Base-by-base conservation (phyloP, 1,140 invertebrate species). In the Lasioglossum albipes region DNA sequence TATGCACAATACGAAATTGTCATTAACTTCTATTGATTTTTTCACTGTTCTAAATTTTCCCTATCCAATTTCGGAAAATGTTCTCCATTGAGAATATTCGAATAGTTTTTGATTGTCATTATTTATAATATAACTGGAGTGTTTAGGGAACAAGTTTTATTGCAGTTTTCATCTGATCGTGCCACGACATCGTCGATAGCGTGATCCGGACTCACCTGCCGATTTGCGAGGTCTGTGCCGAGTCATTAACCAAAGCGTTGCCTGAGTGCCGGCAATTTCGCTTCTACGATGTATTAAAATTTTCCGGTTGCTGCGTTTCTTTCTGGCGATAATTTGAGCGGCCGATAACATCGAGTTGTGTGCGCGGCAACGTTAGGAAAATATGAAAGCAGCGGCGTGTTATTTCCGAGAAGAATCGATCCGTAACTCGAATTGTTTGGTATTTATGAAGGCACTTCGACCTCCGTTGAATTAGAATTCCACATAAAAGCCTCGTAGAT, bases 301-400 rank as follows among this genome's bases (percentile, higher is more conserved):
- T 75, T 77, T 78, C 59, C 18, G 54, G 31, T 72, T 4, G 22
- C 10, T 20, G 57, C 1, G 31, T 59, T 59, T 18, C 31, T 78
- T 45, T 31, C 27, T 52, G 49, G 18, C 10, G 7, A 22, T 49
- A 27, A 65, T 65, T 42, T 20, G 31, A 64, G 22, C 42, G n/a
- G 59, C 61, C 62, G 41, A 42, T n/a, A 6, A 18, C 42, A 36
- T 74, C 57, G 7, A 6, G 57, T 9, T n/a, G 57, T 6, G n/a
- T 18, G 22, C 22, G 61, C 22, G 22, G 22, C 61, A 61, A 27
- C 59, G 7, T 10, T 61, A 22, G 61, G 22, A 62, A 31, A 16
- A 20, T 54, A 62, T 9, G 61, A 62, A 62, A 31, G 22, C 22
- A 62, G 22, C 22, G 2, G 0, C 12, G 22, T 27, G 12, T 62